Conservation (phyloP, 2,888 invertebrate genomes). For the Eurytoma adleriae region DNA sequence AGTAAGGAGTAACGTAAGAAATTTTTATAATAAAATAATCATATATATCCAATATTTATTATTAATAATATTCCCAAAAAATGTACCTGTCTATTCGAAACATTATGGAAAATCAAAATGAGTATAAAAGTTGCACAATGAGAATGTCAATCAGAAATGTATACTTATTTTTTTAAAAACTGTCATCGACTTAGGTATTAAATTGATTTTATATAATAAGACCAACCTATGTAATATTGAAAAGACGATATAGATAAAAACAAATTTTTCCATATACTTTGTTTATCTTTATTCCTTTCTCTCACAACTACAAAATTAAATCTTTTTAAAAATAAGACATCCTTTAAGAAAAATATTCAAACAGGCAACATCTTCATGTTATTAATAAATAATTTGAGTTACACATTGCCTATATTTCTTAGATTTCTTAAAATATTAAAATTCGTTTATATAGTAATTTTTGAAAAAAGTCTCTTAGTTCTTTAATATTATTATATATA, state of each 20-base stretch:
- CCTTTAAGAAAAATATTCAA: too few species aligned
- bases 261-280: slow-evolving; percentile 48
- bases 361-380: too few species aligned
- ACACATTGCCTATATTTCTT: too few species aligned
- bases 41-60: slow-evolving; percentile 55
- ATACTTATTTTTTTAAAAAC: slow-evolving; percentile 6
- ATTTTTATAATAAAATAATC: slow-evolving; percentile 57
- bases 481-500: too few species aligned
- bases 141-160: slow-evolving; percentile 15
- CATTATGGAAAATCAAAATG: slow-evolving; percentile 30
- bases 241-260: slow-evolving; percentile 43
- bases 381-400: too few species aligned
- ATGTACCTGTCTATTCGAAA: slow-evolving; percentile 43
- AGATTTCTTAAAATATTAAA: too few species aligned
- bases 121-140: slow-evolving; percentile 5
- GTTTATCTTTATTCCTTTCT: slow-evolving; percentile 1
- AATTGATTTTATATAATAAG: slow-evolving; percentile 22
- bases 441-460: too few species aligned
- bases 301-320: background rate
- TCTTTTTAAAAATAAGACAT: background rate
- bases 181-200: slow-evolving; percentile 19
- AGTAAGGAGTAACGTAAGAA: slow-evolving; percentile 47
- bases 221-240: slow-evolving; percentile 26
- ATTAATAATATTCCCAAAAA: slow-evolving; percentile 42
- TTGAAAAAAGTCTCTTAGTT: too few species aligned